Base-by-base conservation (phyloP, 2,888 invertebrate genomes). In the Liodrosophila aerea region DNA sequence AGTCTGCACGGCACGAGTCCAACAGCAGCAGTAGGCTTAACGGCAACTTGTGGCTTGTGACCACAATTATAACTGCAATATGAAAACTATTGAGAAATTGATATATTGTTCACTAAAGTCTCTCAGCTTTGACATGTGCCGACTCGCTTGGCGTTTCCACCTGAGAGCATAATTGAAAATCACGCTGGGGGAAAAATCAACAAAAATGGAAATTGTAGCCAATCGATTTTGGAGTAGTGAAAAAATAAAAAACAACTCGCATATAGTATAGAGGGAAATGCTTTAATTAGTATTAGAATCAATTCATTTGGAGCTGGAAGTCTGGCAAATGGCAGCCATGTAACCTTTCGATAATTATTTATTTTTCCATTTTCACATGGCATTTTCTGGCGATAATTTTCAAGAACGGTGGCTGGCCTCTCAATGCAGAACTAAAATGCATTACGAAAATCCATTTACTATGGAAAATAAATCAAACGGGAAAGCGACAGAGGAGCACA, bases 391-490 rank as follows among this genome's bases (percentile, higher is more conserved):
- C 70, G 83, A 78, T 82, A 85, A 82, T 73, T 75, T 72, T 56
- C 37, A 29, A 30, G 57, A 54, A 54, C 54, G 45, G 50, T 45
- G 53, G 37, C 29, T 44, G 40, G 58, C 66, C 54, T 50, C 52
- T 76, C 52, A 36, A 62, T 63, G 85, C 82, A 86, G 69, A 84
- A 81, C 86, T 84, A 82, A 82, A 81, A 86, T 69, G 77, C 82
- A 86, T 82, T 84, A 77, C 82, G 41, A 86, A 82, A 84, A 68
- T 76, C 67, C 72, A 83, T 83, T 85, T 62, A 62, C 75, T 77
- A 77, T 81, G 82, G 86, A 71, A 73, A 77, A 82, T 82, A 82
- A 82, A 82, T 82, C 82, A 82, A 85, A 70, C 66, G 63, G 76
- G 66, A 83, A 83, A 74, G 64, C 81, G 68, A 62, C 47, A 37